Base-by-base conservation (phyloP, 1,140 invertebrate genomes). In the Papilio polytes region DNA sequence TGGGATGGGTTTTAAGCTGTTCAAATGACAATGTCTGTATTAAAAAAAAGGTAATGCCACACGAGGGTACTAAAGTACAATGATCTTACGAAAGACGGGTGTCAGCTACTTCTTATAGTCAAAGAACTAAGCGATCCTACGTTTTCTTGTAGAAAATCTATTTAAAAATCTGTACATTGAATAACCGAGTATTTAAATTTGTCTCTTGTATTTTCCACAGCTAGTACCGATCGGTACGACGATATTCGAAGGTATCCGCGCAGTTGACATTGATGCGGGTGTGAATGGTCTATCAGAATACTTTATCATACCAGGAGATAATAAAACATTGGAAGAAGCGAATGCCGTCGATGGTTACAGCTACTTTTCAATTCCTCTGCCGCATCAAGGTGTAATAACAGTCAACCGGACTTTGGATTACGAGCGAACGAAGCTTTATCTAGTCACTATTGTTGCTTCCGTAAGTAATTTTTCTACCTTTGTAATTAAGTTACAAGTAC, bases 331-430 rank as follows among this genome's bases (percentile, higher is more conserved):
- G 82, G 92, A 93, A 53, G 88, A 84, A 15, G 82, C 80, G 0
- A 96, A 96, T 76, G 96, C 97, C 56, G 97, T 96, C 8, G 98
- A 98, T 93, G 98, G 98, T 20, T 98, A 97, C 90, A 97, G 97
- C 22, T 97, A 96, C 87, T 98, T 99, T 92, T 96, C 97, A 80
- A 98, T 98, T 93, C 97, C 98, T 78, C 96, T 98, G 86, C 98
- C 98, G 8, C 98, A 98, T 94, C 98, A 98, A 93, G 98, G 98
- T 82, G 97, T 98, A 88, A 97, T 99, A 81, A 98, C 98, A 12
- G 97, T 99, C n/a, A 98, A 98, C 88, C 97, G 97, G 85, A 98
- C 97, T 41, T 95, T 99, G 86, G 98, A 99, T 95, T 99, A 97
- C 92, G 98, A 99, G 91, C 97, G 96, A 88, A 98, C 97, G n/a